Evolutionary conservation across 2,113 vertebrate species (phyloP), one percentile per base, ranked within the genome.

Genomic region (Odocoileus virginianus): DNA sequence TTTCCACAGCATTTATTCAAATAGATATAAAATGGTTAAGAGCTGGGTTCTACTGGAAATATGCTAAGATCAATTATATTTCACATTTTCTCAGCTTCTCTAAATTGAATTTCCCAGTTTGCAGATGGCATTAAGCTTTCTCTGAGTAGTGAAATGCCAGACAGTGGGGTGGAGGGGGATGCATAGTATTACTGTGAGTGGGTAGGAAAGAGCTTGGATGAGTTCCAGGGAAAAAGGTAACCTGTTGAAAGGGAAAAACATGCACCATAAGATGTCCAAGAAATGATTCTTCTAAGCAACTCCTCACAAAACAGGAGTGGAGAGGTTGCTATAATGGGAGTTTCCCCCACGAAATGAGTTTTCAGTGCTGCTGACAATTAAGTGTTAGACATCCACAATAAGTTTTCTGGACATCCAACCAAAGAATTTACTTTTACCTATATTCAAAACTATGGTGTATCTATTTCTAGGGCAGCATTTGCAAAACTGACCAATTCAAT

Each of bases 41-140:
- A 87, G 78, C n/a, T 87, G 40, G 30, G 21, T 92, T 93, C 67
- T 64, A 60, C 87, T 81, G 6, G 27, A 96, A 95, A 96, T 87
- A 87, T 50, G 28, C 43, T 92, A 96, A 92, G 21, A 97, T 90
- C 57, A 94, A 85, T 97, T 92, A 81, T 94, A 92, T 84, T 96
- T 95, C 47, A 58, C 40, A 79, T 87, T 96, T 97, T 96, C 90
- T 94, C 94, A 89, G 88, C 89, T 90, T 96, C 54, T 90, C 60
- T 90, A 95, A 81, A 74, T 92, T 92, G 78, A 79, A 52, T 92
- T 52, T 97, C 71, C 83, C 89, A 92, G 79, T 89, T 93, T 98
- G n/a, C 58, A 87, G 92, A 95, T 97, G 87, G 74, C 94, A 96
- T 97, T 96, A 89, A 91, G 83, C 89, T 79, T 91, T 87, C 90